Evolutionary conservation across 2,888 invertebrate genomes (phyloP), one percentile per base, ranked within the genome.

Genomic region (Dryobota labecula): DNA sequence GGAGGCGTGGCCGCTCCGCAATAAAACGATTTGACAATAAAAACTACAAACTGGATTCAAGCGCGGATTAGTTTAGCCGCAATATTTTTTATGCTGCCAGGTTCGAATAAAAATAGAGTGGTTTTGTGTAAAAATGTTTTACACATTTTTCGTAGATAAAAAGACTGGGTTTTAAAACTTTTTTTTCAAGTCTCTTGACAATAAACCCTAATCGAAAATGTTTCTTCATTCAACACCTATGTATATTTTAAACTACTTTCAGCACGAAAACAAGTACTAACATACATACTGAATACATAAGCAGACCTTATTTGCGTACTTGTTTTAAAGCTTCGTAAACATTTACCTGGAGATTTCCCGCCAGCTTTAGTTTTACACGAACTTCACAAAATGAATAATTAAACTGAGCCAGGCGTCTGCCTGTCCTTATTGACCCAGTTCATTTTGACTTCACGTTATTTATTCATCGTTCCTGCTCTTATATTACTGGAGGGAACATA

Each of bases 31-130:
- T 78, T 61, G 51, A 60, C 72, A 78, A 71, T 79, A 78, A 79
- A 78, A 79, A 78, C 72, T 78, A 78, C 78, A 78, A 82, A 79
- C 83, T 82, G 30, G 66, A 71, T 82, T 51, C 58, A 36, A 27
- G 43, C 49, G 53, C 33, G 66, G 58, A 78, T 78, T 82, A 82
- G 64, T 65, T 76, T 61, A 41, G 51, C 51, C 24, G 58, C 78
- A 62, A 75, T 67, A 62, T 67, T 62, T 77, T 67, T 82, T 76
- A 61, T 61, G 8, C 15, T 41, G 27, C 45, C 38, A 20, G 51
- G 20, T 58, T 24, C 49, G 8, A 66, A 77, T 60, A 49, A 76
- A 78, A 82, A 66, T 70, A 70, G 51, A 78, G 61, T 49, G 36
- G 58, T 63, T 71, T 58, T 60, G 11, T 51, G 20, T 20, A 65